Conservation (phyloP, 2,113 vertebrate species). For the Periophthalmodon schlosseri region DNA sequence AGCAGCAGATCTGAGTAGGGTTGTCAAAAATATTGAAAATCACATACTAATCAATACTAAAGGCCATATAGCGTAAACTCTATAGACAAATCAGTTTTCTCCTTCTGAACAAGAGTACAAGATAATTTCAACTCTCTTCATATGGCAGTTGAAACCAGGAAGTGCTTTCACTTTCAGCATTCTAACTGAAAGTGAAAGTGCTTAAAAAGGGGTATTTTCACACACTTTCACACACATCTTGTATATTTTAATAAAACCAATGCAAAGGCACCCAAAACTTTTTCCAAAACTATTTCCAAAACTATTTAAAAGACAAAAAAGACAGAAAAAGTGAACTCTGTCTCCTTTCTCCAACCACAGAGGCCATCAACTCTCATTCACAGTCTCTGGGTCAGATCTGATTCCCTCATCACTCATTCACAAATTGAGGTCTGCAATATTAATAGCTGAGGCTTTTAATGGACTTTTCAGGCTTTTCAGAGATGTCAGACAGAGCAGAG, state of each 20-base stretch:
- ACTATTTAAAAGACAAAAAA: background rate
- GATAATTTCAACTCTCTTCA: too few species aligned
- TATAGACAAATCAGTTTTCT: too few species aligned
- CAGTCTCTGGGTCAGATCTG: constrained; percentile 65
- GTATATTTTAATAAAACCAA: background rate
- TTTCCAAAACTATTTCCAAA: background rate
- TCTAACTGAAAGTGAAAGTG: too few species aligned
- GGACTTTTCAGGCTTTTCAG: constrained; percentile 37
- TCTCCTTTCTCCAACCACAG: constrained; percentile 27
- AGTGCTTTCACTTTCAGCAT: too few species aligned
- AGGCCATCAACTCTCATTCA: constrained; percentile 64
- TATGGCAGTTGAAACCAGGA: too few species aligned
- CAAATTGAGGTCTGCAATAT: constrained; percentile 72
- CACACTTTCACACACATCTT: background rate
- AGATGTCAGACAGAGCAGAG: constrained; percentile 23
- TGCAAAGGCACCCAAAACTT: background rate
- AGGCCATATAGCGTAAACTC: too few species aligned
- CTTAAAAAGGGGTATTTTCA: background rate
- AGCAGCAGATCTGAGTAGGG: too few species aligned
- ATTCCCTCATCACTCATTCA: constrained; percentile 71
- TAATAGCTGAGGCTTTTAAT: constrained; percentile 72
- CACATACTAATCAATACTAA: too few species aligned
- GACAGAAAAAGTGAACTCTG: background rate
- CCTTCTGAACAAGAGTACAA: too few species aligned
- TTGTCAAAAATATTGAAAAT: too few species aligned